A percentile compares a stretch with the other conserved stretches of the same genome.
Evolutionary conservation across 1,140 invertebrate genomes (phyloP).

Genomic region (Drosophila gunungcola): DNA sequence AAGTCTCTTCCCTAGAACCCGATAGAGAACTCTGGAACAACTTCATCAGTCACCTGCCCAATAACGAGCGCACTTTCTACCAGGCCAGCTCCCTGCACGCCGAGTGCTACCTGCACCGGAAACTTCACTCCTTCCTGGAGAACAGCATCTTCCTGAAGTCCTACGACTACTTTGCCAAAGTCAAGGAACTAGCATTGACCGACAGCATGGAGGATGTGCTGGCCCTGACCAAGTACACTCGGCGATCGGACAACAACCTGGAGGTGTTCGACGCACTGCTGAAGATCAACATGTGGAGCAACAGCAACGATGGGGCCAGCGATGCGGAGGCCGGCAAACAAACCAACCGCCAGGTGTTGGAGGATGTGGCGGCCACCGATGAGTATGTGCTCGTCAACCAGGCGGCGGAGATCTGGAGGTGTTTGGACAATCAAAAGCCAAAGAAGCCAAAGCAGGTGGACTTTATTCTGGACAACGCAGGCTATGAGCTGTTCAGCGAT

Average conservation of each 20-base stretch:
- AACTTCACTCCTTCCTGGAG: constrained; percentile 91
- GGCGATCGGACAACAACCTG: constrained; percentile 64
- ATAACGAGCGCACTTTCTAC: constrained; percentile 89
- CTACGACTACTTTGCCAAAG: constrained; percentile 92
- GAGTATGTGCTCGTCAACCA: constrained; percentile 90
- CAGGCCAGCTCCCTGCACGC: constrained; percentile 93
- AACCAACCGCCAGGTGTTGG: constrained; percentile 86
- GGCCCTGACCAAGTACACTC: constrained; percentile 85
- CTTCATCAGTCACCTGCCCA: constrained; percentile 78
- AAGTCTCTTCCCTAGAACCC: constrained; percentile 42
- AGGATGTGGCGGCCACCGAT: constrained; percentile 88
- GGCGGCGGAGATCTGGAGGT: constrained; percentile 86
- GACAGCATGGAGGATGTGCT: constrained; percentile 86
- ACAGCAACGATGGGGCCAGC: constrained; percentile 93
- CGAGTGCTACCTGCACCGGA: constrained; percentile 97
- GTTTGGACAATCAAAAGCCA: constrained; percentile 50
- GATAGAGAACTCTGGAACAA: constrained; percentile 86
- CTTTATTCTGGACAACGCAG: constrained; percentile 96
- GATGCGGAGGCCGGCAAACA: constrained; percentile 85
- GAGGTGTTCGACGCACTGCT: constrained; percentile 86
- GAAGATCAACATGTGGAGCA: constrained; percentile 89
- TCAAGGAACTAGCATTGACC: constrained; percentile 89
- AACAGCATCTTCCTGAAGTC: constrained; percentile 88
- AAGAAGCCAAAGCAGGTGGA: constrained; percentile 85
- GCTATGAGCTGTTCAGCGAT: constrained; percentile 96